phyloP scores from a whole-genome alignment of 2,888 invertebrate species.

The Zaprionus lineosus region DNA sequence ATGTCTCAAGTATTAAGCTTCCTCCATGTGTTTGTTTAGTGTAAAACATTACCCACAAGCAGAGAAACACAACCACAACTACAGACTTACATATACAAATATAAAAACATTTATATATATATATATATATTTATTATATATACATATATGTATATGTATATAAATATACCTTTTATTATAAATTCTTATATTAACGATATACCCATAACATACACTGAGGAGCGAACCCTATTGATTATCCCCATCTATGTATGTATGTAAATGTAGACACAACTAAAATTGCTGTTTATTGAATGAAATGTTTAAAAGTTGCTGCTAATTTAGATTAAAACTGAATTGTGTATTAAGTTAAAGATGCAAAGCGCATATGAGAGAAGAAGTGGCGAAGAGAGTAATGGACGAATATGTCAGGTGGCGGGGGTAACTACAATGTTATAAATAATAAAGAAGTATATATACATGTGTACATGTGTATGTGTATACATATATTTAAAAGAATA shows the following conservation, averaged over 20 bases:
- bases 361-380: slow-evolving; percentile 24
- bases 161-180: slow-evolving; percentile 22
- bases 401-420: slow-evolving; percentile 35
- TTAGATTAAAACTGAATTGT: slow-evolving; percentile 4
- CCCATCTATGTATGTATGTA: too few relatives aligned
- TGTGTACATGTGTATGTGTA: slow-evolving; percentile 29
- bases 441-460: slow-evolving; percentile 26
- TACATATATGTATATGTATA: slow-evolving; percentile 10
- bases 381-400: slow-evolving; percentile 7
- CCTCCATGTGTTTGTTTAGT: too few relatives aligned
- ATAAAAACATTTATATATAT: slow-evolving; percentile 4
- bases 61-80: too few relatives aligned
- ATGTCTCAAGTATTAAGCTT: too few relatives aligned
- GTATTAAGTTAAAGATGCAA: slow-evolving; percentile 33
- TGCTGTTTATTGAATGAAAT: slow-evolving; percentile 51
- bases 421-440: slow-evolving; percentile 56
- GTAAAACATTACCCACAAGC: too few relatives aligned
- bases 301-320: slow-evolving; percentile 16
- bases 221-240: slow-evolving; percentile 20
- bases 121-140: not conserved
- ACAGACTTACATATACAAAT: not conserved
- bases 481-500: slow-evolving; percentile 31
- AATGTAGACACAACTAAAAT: slow-evolving; percentile 33
- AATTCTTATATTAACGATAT: slow-evolving; percentile 19
- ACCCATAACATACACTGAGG: not conserved